Percentiles rank a stretch among this genome's conserved stretches.
These are phyloP conservation scores for Sus cebifrons DNA, from an alignment of 2,797 vertebrate species.

Conservation along the genomic window DNA sequence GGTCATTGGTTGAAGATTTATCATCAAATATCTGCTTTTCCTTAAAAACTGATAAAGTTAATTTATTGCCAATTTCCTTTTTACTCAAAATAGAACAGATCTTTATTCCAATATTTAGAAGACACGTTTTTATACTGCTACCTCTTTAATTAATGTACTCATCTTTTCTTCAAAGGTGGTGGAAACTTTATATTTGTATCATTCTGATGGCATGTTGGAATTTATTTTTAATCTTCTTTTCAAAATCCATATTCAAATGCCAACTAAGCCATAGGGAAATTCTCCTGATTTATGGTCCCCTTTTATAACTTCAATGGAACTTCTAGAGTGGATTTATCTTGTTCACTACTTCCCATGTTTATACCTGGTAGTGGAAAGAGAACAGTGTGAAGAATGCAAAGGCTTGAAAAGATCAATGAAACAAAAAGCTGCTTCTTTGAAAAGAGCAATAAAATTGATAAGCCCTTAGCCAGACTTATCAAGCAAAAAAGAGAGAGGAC, in stretches of 20 bases:
- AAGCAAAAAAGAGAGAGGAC: too few species aligned
- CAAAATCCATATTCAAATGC: not conserved
- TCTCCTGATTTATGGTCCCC: not conserved
- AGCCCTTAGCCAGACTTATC: too few species aligned
- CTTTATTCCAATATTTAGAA: slow-evolving; percentile 8
- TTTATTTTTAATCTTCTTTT: slow-evolving; percentile 30
- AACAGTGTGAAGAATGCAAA: not conserved
- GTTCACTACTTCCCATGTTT: not conserved
- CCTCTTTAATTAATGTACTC: not conserved
- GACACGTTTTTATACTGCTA: not conserved
- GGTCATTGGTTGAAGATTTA: not conserved
- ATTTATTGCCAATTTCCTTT: slow-evolving; percentile 5
- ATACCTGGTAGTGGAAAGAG: not conserved
- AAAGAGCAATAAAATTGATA: too few species aligned
- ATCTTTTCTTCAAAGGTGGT: not conserved
- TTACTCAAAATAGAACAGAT: not conserved
- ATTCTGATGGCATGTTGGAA: not conserved
- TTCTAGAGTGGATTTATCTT: not conserved
- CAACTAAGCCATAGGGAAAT: not conserved
- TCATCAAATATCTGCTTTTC: not conserved
- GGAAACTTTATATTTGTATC: not conserved
- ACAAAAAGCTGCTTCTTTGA: too few species aligned
- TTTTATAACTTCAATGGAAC: not conserved
- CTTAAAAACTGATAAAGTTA: not conserved
- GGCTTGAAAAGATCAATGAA: not conserved